Conservation (phyloP, 2,888 invertebrate species). For the Lycaena phlaeas region DNA sequence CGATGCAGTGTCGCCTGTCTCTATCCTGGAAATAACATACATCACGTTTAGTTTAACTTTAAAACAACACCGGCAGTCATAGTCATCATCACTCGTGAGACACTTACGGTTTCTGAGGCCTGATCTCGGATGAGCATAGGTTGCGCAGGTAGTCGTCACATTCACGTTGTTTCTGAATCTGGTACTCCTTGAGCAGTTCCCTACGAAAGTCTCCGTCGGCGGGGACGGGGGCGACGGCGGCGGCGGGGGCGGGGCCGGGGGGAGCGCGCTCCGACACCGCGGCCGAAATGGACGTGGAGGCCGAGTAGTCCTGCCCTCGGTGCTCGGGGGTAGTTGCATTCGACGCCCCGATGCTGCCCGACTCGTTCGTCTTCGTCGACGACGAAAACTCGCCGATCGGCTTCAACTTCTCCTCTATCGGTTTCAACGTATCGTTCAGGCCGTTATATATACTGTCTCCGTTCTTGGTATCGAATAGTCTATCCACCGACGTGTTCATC, state of each 20-base stretch:
- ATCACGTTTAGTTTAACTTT: too few species aligned
- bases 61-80: too few species aligned
- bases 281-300: constrained; percentile 72
- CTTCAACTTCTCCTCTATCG: constrained; percentile 49
- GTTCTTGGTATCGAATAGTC: constrained; percentile 87
- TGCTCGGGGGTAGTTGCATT: constrained; percentile 80
- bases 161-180: constrained; percentile 81
- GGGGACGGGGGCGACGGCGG: constrained; percentile 25
- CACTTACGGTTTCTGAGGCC: constrained; percentile 52
- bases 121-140: constrained; percentile 51
- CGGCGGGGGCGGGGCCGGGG: constrained; percentile 43
- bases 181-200: constrained; percentile 85
- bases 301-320: constrained; percentile 77
- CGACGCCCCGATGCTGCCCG: constrained; percentile 47
- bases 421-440: constrained; percentile 71
- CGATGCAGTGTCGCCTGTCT: constrained; percentile 34
- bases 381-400: constrained; percentile 38
- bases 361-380: constrained; percentile 37
- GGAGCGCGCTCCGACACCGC: constrained; percentile 76
- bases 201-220: constrained; percentile 65
- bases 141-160: constrained; percentile 63
- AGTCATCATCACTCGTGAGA: too few species aligned
- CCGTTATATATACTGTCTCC: constrained; percentile 82
- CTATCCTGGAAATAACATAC: constrained; percentile 40
- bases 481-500: constrained; percentile 93